phyloP scores from a whole-genome alignment of 2,888 invertebrate genomes.

The Neoaliturus tenellus region DNA sequence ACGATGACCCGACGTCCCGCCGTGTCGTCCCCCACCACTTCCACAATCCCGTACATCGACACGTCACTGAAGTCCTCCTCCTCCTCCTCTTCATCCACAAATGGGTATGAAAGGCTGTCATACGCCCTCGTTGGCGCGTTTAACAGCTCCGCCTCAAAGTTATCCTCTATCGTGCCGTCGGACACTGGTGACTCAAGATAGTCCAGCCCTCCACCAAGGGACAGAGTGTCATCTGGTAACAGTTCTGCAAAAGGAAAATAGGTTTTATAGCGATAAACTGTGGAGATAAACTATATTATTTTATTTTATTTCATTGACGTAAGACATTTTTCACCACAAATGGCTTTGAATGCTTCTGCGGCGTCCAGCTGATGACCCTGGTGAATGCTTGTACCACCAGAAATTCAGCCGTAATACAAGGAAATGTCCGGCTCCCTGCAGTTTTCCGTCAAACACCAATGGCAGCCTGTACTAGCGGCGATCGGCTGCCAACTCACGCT shows the following conservation, averaged over 20 bases:
- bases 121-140: slow-evolving; percentile 75
- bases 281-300: too few relatives aligned
- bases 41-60: slow-evolving; percentile 85
- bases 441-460: too few relatives aligned
- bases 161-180: slow-evolving; percentile 93
- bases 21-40: slow-evolving; percentile 89
- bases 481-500: too few relatives aligned
- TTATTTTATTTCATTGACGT: too few relatives aligned
- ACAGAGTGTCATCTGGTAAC: slow-evolving; percentile 71
- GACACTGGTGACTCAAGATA: slow-evolving; percentile 83
- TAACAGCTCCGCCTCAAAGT: slow-evolving; percentile 92
- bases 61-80: slow-evolving; percentile 82
- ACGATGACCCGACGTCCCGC: slow-evolving; percentile 97
- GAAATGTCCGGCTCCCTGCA: too few relatives aligned
- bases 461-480: too few relatives aligned
- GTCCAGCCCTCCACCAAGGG: slow-evolving; percentile 70
- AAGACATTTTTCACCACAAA: too few relatives aligned
- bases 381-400: too few relatives aligned
- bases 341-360: too few relatives aligned
- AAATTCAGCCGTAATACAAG: too few relatives aligned
- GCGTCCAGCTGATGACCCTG: too few relatives aligned
- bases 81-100: slow-evolving; percentile 69
- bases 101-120: slow-evolving; percentile 64
- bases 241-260: slow-evolving; percentile 66
- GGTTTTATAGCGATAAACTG: too few relatives aligned